A percentile compares a stretch with the other conserved stretches of the same genome.
Conservation (phyloP, 2,888 invertebrate species). For the Scaptomyza flava region DNA sequence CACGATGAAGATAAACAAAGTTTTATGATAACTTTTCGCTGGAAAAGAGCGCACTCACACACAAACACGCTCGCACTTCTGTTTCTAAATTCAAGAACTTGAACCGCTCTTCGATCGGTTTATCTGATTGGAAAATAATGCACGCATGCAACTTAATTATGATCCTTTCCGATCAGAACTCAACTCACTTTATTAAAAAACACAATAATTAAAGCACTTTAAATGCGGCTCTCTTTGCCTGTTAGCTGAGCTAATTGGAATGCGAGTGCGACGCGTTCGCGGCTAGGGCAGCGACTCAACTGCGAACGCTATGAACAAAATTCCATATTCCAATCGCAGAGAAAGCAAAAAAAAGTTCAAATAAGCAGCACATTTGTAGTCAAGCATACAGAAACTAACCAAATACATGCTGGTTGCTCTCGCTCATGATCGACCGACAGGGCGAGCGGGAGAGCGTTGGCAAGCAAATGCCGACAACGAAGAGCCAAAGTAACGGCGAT, state of each 20-base stretch:
- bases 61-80: constrained; percentile 10
- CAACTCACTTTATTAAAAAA: constrained; percentile 46
- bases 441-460: constrained; percentile 18
- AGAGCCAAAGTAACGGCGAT: constrained; percentile 66
- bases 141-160: constrained; percentile 5
- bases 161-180: neutral
- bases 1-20: constrained; percentile 67
- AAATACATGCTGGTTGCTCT: constrained; percentile 13
- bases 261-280: constrained; percentile 54
- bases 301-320: constrained; percentile 42
- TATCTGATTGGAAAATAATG: constrained; percentile 21
- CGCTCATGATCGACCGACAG: constrained; percentile 34
- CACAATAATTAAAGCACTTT: constrained; percentile 19
- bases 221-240: constrained; percentile 16
- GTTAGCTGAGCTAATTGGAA: constrained; percentile 37
- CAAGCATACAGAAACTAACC: constrained; percentile 44
- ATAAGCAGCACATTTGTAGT: constrained; percentile 37
- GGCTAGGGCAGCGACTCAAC: constrained; percentile 68
- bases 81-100: constrained; percentile 4
- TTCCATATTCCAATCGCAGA: constrained; percentile 77
- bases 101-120: constrained; percentile 1
- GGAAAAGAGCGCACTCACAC: constrained; percentile 36
- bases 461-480: constrained; percentile 22
- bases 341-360: constrained; percentile 58
- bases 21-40: constrained; percentile 57